Conservation (phyloP, 2,113 vertebrate species). For the Phocoena sinus region DNA sequence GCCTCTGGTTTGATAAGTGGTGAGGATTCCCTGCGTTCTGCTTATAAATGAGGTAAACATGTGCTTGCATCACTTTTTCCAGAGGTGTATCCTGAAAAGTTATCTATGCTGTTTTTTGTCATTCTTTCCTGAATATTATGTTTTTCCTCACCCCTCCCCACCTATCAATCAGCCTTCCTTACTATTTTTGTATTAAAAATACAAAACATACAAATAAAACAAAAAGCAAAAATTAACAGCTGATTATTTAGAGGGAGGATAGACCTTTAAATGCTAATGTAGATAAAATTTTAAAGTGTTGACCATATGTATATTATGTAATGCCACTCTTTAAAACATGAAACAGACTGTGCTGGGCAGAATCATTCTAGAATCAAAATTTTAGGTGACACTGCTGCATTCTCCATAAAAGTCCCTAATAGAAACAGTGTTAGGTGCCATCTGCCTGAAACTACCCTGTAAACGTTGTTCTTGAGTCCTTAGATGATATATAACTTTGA, state of each 20-base stretch:
- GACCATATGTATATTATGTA: background rate
- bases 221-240: background rate
- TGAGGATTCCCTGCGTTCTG: background rate
- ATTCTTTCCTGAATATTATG: background rate
- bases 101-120: background rate
- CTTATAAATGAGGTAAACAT: background rate
- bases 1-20: background rate
- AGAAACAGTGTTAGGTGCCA: fast-evolving
- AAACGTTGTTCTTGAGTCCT: background rate
- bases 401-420: background rate
- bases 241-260: background rate
- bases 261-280: background rate
- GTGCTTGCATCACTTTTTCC: background rate
- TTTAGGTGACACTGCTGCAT: background rate
- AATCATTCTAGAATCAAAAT: background rate
- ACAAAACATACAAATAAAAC: background rate
- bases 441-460: background rate
- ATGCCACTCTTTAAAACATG: background rate
- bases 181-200: background rate
- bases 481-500: background rate
- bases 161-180: background rate
- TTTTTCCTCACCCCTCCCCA: background rate
- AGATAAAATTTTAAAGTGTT: background rate
- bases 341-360: background rate
- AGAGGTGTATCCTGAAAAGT: background rate